A percentile compares a stretch with the other conserved stretches of the same genome.
These are phyloP conservation scores for Rhagonycha fulva DNA, from an alignment of 2,888 invertebrate genomes.

Conservation along the genomic window DNA sequence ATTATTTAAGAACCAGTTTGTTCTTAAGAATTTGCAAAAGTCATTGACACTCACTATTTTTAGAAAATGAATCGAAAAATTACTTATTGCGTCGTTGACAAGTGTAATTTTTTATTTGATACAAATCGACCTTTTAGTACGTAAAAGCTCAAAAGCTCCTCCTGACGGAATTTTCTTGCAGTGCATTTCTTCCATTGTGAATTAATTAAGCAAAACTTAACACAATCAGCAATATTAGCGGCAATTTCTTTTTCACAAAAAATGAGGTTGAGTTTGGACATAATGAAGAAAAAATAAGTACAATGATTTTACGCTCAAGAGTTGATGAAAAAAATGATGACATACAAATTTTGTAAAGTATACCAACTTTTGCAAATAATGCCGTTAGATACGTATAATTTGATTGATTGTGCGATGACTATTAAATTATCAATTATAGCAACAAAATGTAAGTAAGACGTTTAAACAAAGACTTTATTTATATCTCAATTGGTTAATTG, in stretches of 20 bases:
- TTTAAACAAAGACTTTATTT: constrained; percentile 1
- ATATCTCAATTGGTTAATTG: neutral
- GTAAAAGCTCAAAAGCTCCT: neutral
- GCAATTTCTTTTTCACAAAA: constrained; percentile 5
- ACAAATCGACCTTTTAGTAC: neutral
- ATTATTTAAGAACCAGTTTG: constrained; percentile 8
- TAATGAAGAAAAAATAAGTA: neutral
- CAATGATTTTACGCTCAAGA: neutral
- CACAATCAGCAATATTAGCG: constrained; percentile 9
- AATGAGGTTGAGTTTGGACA: constrained; percentile 8
- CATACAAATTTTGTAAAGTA: constrained; percentile 11
- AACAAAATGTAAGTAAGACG: constrained; percentile 1
- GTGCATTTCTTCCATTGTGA: neutral
- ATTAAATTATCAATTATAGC: neutral
- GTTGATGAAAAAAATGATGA: constrained; percentile 9
- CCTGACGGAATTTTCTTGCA: neutral
- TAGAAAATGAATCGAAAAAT: neutral
- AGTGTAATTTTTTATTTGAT: neutral
- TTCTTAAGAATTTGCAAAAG: constrained; percentile 12
- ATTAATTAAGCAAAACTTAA: constrained; percentile 7
- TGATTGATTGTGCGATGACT: constrained; percentile 6
- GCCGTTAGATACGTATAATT: constrained; percentile 9
- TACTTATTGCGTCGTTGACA: neutral
- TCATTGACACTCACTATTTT: constrained; percentile 10
- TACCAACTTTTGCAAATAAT: constrained; percentile 5